A percentile compares a stretch with the other conserved stretches of the same genome.
phyloP scores from a whole-genome alignment of 1,140 invertebrate species.

The Leptinotarsa defecta region DNA sequence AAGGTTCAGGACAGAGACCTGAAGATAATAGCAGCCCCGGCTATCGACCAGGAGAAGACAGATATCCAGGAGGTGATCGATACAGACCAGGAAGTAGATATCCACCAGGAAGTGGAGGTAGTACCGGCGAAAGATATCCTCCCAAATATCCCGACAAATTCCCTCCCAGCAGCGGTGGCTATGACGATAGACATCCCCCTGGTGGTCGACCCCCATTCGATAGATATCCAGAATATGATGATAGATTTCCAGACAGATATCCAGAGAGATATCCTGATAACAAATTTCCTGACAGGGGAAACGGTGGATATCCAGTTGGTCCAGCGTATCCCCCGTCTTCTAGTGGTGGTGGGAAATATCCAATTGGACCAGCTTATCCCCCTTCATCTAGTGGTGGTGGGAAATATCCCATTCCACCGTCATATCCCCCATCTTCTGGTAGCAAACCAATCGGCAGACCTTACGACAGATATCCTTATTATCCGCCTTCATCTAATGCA shows the following conservation, averaged over 20 bases:
- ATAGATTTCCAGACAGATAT: constrained; percentile 54
- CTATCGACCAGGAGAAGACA: constrained; percentile 38
- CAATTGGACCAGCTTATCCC: constrained; percentile 43
- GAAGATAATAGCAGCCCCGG: constrained; percentile 43
- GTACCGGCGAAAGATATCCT: constrained; percentile 56
- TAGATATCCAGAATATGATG: constrained; percentile 53
- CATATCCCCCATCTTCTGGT: constrained; percentile 36
- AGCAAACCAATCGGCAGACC: constrained; percentile 8
- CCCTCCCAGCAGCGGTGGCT: constrained; percentile 34
- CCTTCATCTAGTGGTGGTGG: not conserved
- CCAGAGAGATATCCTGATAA: constrained; percentile 42
- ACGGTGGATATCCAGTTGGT: constrained; percentile 43
- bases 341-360: constrained; percentile 36
- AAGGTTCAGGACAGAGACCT: constrained; percentile 36
- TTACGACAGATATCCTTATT: constrained; percentile 13
- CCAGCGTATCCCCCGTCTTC: constrained; percentile 44
- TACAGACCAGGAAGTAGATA: constrained; percentile 30
- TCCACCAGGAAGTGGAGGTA: constrained; percentile 37
- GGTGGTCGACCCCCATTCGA: constrained; percentile 46
- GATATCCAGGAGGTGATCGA: constrained; percentile 41
- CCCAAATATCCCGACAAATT: constrained; percentile 58
- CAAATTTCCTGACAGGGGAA: constrained; percentile 31
- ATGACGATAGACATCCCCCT: constrained; percentile 57
- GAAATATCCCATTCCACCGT: constrained; percentile 48
- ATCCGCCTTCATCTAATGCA: constrained; percentile 35